These are phyloP conservation scores for Bombus confusus DNA, from an alignment of 1,140 invertebrate genomes.

Conservation along the genomic window DNA sequence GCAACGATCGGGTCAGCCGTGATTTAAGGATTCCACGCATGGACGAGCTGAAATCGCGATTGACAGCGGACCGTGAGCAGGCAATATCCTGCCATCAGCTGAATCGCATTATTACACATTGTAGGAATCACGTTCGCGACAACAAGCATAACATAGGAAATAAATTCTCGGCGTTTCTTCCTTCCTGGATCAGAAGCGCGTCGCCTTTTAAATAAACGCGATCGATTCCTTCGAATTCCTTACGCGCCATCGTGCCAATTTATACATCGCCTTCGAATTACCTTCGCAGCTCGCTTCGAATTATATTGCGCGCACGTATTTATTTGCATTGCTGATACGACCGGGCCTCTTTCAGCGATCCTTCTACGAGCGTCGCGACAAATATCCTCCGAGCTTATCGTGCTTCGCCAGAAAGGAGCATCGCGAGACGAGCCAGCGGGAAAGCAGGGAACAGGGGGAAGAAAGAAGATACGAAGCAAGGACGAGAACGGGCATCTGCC, in stretches of 20 bases:
- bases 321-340: slow-evolving; percentile 55
- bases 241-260: slow-evolving; percentile 39
- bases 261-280: slow-evolving; percentile 50
- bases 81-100: not conserved
- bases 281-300: slow-evolving; percentile 15
- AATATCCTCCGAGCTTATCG: slow-evolving; percentile 14
- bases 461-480: not conserved
- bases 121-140: not conserved
- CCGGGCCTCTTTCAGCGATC: not conserved
- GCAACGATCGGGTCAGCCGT: too few species aligned
- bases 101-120: slow-evolving; percentile 6
- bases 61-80: not conserved
- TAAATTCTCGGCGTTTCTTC: not conserved
- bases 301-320: slow-evolving; percentile 59
- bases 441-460: too few species aligned
- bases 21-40: too few species aligned
- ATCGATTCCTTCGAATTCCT: slow-evolving; percentile 41
- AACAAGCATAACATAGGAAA: not conserved
- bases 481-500: not conserved
- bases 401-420: too few species aligned
- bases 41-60: too few species aligned
- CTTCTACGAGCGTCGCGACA: slow-evolving; percentile 22
- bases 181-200: not conserved
- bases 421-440: not conserved
- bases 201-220: slow-evolving; percentile 17